Conservation (phyloP, 2,113 vertebrate genomes). For the Lipotes vexillifer region DNA sequence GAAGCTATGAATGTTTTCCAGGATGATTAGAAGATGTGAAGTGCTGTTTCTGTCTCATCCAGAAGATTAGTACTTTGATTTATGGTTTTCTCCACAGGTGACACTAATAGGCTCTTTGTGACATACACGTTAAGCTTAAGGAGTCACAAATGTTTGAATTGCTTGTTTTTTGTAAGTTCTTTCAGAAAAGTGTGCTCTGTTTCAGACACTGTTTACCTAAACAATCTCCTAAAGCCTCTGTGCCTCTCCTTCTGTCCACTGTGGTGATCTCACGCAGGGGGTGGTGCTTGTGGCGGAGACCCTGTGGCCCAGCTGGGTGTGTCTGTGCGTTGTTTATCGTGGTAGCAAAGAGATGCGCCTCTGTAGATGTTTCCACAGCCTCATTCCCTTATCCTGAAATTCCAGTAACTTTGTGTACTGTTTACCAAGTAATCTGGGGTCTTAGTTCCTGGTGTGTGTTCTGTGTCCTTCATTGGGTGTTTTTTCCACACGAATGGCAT, state of each 20-base stretch:
- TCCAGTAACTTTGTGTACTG: background rate
- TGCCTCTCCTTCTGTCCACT: background rate
- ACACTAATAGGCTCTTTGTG: background rate
- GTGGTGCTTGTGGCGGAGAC: background rate
- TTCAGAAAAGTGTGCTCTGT: background rate
- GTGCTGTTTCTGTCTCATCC: background rate
- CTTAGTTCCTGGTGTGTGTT: background rate
- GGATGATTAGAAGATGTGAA: background rate
- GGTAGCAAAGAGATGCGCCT: background rate
- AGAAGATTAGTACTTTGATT: background rate
- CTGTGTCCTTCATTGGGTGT: accelerated
- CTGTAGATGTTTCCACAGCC: too few species aligned
- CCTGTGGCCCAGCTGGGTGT: accelerated
- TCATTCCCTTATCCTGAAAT: too few species aligned
- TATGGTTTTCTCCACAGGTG: background rate
- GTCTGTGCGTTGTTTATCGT: background rate
- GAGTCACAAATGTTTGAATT: background rate
- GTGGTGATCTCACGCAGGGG: background rate
- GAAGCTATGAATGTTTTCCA: background rate
- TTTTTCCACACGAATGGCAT: accelerated
- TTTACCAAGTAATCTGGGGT: background rate
- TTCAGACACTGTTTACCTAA: background rate
- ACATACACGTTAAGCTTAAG: background rate
- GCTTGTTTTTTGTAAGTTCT: background rate
- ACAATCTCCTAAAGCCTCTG: background rate